Evolutionary conservation across 53 echinoderm and acorn worm genomes (phyloP), one percentile per base, ranked within the genome.

Genomic region (Echinarachnius parma): DNA sequence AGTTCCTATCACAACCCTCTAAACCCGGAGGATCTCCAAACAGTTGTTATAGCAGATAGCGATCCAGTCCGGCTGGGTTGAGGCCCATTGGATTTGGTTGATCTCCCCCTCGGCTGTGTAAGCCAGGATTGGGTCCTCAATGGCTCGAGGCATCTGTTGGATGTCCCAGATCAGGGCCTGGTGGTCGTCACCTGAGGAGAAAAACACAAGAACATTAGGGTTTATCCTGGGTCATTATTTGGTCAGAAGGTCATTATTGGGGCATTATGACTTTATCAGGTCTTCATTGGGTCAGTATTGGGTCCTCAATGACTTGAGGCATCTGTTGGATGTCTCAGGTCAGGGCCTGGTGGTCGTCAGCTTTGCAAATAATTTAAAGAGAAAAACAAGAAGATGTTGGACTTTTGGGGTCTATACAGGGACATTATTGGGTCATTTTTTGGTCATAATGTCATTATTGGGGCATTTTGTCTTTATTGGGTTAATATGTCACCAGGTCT

Each of bases 301-400:
- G 96, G 59, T 96, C 96, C 33, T 96, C 96, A 31, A 96, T 96
- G 31, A 91, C 96, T 16, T 91, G 50, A 0, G 96, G 96, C 96
- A 96, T 96, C 59, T 96, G 96, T 27, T 96, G 96, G 29, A 96
- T 96, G 34, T 96, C 96, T 91, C 96, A 96, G 54, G 91, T 96
- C 59, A 96, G 48, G 15, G 96, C 96, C 71, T 96, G 96, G 66
- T 96, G 96, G 71, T 96, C 96, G 64, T 96, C 96, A 20, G 91
- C 96, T 96, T n/a, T n/a, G n/a, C n/a, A n/a, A n/a, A n/a, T n/a
- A n/a, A n/a, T n/a, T n/a, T n/a, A n/a, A n/a, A n/a, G n/a, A n/a
- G n/a, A n/a, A n/a, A n/a, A n/a, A n/a, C n/a, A n/a, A n/a, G n/a
- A n/a, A n/a, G n/a, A n/a, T n/a, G n/a, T n/a, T n/a, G n/a, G n/a